Conservation (phyloP, 1,140 invertebrate species). For the Lepidotrigona ventralis region DNA sequence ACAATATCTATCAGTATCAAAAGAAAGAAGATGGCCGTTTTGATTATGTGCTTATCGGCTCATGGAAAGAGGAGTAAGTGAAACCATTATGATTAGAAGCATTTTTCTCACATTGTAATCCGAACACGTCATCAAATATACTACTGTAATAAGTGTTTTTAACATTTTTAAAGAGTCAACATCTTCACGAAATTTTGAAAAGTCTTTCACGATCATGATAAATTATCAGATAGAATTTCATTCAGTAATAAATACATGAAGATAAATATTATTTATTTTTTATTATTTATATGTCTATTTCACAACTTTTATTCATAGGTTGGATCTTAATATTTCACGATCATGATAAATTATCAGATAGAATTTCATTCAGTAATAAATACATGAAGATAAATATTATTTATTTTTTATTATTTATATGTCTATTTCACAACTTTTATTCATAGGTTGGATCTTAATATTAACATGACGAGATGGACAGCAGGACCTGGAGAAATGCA, state of each 20-base stretch:
- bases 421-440: not conserved
- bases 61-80: constrained; percentile 83
- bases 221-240: not conserved
- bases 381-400: not conserved
- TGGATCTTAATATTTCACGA: constrained; percentile 72
- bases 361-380: not conserved
- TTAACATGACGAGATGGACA: constrained; percentile 77
- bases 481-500: constrained; percentile 67
- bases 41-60: constrained; percentile 84
- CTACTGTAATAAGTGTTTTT: too few relatives aligned
- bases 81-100: not conserved
- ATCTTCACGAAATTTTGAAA: not conserved
- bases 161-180: too few relatives aligned
- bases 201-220: not conserved
- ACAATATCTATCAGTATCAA: constrained; percentile 87
- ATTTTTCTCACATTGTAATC: too few relatives aligned
- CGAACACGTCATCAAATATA: too few relatives aligned
- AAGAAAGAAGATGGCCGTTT: constrained; percentile 78
- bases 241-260: not conserved
- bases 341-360: not conserved
- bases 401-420: not conserved
- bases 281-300: not conserved
- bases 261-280: not conserved
- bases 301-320: constrained; percentile 60
- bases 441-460: constrained; percentile 74